These are phyloP conservation scores for Tetranychus truncatus DNA, from an alignment of 2,888 invertebrate species.

Conservation along the genomic window DNA sequence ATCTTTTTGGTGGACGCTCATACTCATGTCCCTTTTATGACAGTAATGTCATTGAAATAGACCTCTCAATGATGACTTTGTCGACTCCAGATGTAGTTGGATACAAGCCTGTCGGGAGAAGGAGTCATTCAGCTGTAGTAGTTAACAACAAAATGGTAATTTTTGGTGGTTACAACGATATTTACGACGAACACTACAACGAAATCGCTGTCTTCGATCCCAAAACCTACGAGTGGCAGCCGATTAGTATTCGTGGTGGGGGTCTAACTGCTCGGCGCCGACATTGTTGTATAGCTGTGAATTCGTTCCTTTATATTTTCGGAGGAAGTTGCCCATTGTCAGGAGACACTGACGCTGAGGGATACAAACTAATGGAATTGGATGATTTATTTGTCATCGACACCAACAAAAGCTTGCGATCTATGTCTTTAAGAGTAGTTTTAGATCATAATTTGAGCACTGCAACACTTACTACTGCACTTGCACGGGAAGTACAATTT, in stretches of 20 bases:
- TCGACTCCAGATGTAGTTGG: conserved; percentile 44
- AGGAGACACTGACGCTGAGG: background rate
- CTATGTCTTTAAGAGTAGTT: too few species aligned
- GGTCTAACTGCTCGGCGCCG: conserved; percentile 35
- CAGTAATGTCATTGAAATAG: conserved; percentile 47
- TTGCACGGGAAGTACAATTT: too few species aligned
- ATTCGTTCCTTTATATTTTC: conserved; percentile 57
- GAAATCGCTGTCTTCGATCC: conserved; percentile 56
- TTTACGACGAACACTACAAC: conserved; percentile 55
- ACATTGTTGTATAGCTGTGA: conserved; percentile 60
- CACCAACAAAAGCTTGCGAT: background rate
- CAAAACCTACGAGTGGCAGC: too few species aligned
- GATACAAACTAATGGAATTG: background rate
- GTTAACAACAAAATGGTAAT: conserved; percentile 58
- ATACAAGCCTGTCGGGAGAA: conserved; percentile 50
- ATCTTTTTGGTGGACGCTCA: conserved; percentile 72
- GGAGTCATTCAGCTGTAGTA: conserved; percentile 76
- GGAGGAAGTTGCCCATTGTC: conserved; percentile 45
- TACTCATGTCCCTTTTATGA: conserved; percentile 49
- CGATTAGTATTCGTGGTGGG: too few species aligned
- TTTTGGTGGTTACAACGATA: conserved; percentile 74
- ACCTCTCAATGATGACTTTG: conserved; percentile 54
- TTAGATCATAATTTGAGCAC: too few species aligned
- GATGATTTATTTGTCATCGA: background rate
- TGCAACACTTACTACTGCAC: too few species aligned